Conservation (phyloP, 2,888 invertebrate genomes). For the Crematogaster levior region DNA sequence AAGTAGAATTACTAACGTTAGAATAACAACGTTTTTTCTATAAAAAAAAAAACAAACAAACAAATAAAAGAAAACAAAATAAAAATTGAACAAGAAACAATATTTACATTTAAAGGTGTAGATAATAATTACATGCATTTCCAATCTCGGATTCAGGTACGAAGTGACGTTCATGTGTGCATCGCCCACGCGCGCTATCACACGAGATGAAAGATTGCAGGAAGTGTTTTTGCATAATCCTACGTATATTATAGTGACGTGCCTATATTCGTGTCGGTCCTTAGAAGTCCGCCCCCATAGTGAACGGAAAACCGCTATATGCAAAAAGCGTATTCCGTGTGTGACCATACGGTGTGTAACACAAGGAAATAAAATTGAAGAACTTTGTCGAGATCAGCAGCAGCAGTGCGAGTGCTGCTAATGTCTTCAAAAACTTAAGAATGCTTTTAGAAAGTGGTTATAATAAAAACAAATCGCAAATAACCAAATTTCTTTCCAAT, state of each 20-base stretch:
- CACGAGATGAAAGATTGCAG: slow-evolving; percentile 75
- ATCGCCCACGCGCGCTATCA: slow-evolving; percentile 61
- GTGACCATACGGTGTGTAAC: background rate
- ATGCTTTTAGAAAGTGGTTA: background rate
- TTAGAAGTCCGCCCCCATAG: slow-evolving; percentile 22
- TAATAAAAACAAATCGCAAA: background rate
- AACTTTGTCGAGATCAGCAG: background rate
- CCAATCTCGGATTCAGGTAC: background rate
- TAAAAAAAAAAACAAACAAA: too few species aligned
- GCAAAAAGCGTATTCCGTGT: background rate
- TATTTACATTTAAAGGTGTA: slow-evolving; percentile 5
- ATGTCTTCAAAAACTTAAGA: background rate
- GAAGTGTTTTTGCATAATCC: slow-evolving; percentile 76
- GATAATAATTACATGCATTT: background rate
- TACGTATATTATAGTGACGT: slow-evolving; percentile 43
- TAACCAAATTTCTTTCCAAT: background rate
- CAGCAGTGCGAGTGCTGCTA: background rate
- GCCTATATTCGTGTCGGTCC: slow-evolving; percentile 20
- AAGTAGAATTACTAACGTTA: background rate
- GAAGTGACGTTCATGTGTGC: slow-evolving; percentile 38
- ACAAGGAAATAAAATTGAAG: background rate
- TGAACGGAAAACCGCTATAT: slow-evolving; percentile 20
- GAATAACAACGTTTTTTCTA: too few species aligned
- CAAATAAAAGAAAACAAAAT: background rate
- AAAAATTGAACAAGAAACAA: background rate